A percentile compares a stretch with the other conserved stretches of the same genome.
Conservation (phyloP, 1,140 invertebrate species). For the Notospermus geniculatus region DNA sequence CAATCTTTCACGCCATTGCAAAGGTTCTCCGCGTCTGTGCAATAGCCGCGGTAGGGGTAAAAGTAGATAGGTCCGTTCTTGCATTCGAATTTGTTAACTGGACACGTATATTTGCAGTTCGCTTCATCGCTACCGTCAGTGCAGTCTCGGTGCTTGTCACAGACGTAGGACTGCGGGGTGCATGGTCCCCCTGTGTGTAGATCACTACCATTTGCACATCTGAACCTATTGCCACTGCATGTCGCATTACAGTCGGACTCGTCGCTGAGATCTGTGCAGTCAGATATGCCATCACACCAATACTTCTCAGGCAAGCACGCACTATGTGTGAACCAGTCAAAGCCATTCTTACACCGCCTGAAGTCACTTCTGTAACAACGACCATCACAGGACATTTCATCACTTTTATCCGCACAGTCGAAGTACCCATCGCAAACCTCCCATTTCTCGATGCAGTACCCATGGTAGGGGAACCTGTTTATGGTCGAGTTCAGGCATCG, state of each 20-base stretch:
- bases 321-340: background rate
- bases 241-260: background rate
- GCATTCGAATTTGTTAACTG: background rate
- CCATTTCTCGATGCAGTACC: background rate
- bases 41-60: conserved; percentile 6
- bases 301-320: background rate
- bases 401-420: background rate
- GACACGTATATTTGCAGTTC: background rate
- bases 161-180: conserved; percentile 24
- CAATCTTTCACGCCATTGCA: background rate
- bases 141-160: conserved; percentile 38
- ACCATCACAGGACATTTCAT: background rate
- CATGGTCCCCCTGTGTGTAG: conserved; percentile 10
- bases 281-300: background rate
- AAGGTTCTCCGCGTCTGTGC: background rate
- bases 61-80: background rate
- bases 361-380: background rate
- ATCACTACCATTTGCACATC: background rate
- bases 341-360: background rate
- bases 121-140: conserved; percentile 36
- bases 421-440: background rate
- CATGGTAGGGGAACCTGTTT: background rate
- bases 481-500: background rate
- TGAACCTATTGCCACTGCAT: background rate
- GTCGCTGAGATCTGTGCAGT: conserved; percentile 3